Evolutionary conservation across 2,888 invertebrate species (phyloP).

Genomic region (Troides helena): DNA sequence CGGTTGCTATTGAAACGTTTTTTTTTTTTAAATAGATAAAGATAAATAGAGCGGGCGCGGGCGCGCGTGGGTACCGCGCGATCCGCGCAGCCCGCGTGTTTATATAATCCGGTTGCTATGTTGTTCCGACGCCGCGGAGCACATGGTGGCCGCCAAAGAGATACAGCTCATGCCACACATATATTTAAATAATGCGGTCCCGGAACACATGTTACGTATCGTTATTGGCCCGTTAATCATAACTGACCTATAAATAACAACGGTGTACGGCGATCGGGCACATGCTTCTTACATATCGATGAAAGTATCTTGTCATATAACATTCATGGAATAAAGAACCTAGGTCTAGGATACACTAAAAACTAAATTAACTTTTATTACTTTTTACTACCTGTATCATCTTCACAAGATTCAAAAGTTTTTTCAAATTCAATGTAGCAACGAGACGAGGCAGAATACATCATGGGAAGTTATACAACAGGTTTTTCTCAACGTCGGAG

Average conservation of each 20-base stretch:
- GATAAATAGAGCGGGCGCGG: constrained; percentile 46
- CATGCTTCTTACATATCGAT: neutral
- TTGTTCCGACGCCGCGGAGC: constrained; percentile 36
- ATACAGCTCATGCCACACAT: constrained; percentile 33
- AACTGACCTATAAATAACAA: constrained; percentile 36
- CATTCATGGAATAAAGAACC: no score
- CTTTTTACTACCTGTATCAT: no score
- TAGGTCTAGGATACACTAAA: no score
- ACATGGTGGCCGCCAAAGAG: constrained; percentile 34
- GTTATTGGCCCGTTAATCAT: constrained; percentile 37
- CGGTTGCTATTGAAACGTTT: constrained; percentile 31
- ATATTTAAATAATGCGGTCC: constrained; percentile 34
- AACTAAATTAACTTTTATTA: no score
- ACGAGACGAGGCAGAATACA: no score
- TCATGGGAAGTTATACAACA: no score
- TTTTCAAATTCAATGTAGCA: no score
- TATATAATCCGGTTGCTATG: constrained; percentile 35
- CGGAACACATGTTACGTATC: constrained; percentile 37
- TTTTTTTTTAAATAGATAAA: constrained; percentile 40
- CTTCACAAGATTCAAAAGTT: no score
- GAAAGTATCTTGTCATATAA: no score
- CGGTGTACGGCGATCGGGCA: constrained; percentile 22
- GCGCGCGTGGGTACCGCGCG: constrained; percentile 38
- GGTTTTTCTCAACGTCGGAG: no score
- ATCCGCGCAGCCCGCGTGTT: constrained; percentile 37